Evolutionary conservation across 2,888 invertebrate genomes (phyloP), one percentile per base, ranked within the genome.

Genomic region (Teinopalpus imperialis): DNA sequence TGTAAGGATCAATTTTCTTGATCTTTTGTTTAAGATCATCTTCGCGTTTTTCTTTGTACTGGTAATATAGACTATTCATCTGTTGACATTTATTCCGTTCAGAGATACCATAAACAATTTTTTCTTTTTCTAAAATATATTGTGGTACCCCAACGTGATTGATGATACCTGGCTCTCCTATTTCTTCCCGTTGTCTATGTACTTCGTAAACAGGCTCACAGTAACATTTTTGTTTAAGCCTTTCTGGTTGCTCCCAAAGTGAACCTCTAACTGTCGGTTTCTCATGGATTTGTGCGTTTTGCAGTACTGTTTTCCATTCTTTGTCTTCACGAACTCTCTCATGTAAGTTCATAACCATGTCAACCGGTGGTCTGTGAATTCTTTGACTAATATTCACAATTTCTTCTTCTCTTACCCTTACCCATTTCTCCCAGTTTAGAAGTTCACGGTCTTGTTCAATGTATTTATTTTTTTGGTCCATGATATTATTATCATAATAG

Each of bases 341-440:
- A 6, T 72, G 36, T 12, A 76, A 51, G 51, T 87, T 87, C 85
- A 88, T 86, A 5, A 72, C 56, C 10, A 88, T 57, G 43, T 87
- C 83, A 1, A 52, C 71, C 23, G 83, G 77, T 21, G 66, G 59
- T 43, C 74, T 63, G 1, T 59, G 37, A 0, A 72, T 61, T 29
- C 49, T 61, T 31, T 64, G 51, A 0, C 64, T 70, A 18, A 88
- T 64, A 18, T 60, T 56, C 3, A 51, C 53, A 0, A 67, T 69
- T 55, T 86, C 86, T 2, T 77, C 73, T 53, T 68, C 66, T 48
- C 88, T 67, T 30, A 82, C 78, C 54, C 66, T 59, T 49, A 81
- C 66, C 86, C 87, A 87, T 64, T 78, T 74, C 50, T 85, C 81
- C 88, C 88, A 87, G 9, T 71, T 48, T 2, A 76, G 49, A 24